Evolutionary conservation across 1,140 invertebrate species (phyloP).

Genomic region (Laodelphax striatellus): DNA sequence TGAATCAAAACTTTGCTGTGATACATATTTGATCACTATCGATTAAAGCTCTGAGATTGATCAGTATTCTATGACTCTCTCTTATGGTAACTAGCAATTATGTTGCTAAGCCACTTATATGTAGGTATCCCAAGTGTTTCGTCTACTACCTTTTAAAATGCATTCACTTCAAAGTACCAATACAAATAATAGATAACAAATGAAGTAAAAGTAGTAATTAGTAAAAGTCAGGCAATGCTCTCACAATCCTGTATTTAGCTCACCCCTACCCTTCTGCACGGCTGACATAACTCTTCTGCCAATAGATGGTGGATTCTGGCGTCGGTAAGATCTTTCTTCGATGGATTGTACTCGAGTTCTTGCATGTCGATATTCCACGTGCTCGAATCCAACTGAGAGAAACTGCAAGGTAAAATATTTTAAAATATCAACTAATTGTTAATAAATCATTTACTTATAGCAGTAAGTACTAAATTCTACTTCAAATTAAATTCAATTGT

Average conservation of each 20-base stretch:
- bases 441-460: background rate
- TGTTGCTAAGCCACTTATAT: too few species aligned
- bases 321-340: conserved; percentile 81
- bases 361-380: conserved; percentile 86
- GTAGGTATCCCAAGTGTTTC: too few species aligned
- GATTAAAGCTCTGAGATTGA: too few species aligned
- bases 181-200: background rate
- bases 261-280: conserved; percentile 68
- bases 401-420: conserved; percentile 44
- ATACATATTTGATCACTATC: too few species aligned
- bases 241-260: too few species aligned
- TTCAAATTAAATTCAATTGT: too few species aligned
- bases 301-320: conserved; percentile 86
- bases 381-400: conserved; percentile 64
- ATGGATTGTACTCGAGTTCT: conserved; percentile 84
- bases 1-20: too few species aligned
- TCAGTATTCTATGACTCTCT: too few species aligned
- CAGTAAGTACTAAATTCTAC: background rate
- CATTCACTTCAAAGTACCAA: too few species aligned
- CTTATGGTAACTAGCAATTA: too few species aligned
- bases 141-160: too few species aligned
- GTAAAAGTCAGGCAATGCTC: conserved; percentile 2
- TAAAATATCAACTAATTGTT: background rate
- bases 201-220: background rate
- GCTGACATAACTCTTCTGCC: conserved; percentile 80